Base-by-base conservation (phyloP, 1,140 invertebrate genomes). In the Bicyclus anynana region DNA sequence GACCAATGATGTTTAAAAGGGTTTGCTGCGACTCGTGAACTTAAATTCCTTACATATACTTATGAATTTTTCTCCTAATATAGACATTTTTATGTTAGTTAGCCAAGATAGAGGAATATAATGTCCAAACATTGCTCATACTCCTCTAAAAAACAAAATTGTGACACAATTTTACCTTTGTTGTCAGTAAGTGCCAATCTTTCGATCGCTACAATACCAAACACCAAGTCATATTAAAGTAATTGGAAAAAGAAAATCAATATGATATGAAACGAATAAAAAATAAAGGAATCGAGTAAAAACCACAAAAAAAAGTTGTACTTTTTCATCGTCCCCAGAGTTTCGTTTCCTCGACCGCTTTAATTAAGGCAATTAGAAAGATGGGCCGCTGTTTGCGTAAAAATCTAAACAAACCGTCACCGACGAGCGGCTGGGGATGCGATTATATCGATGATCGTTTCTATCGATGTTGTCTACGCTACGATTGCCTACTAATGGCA, bases 331-430 rank as follows among this genome's bases (percentile, higher is more conserved):
- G 20, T 50, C 47, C 38, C 47, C 38, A 37, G 54, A 20, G 54
- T 57, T 57, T 35, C 56, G 56, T 29, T 60, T 59, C 58, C 65
- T 66, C 69, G 63, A 74, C 73, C 67, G 62, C 73, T 84, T 82
- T 81, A 84, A 84, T 84, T 81, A 81, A 84, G 78, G 65, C 80
- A 84, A 84, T 84, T 84, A 84, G 75, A 84, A 78, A 78, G 77
- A 84, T 80, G 77, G 77, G 66, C 65, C 65, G 52, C 58, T 84
- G 79, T 84, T 84, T 84, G 80, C 80, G 78, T 69, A 84, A 84
- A 84, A 84, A 84, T 81, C 77, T 80, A 84, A 84, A 84, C 80
- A 84, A 81, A 61, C 71, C 67, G 62, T 49, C 59, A 61, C 46
- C 54, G 67, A 67, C 74, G 66, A 67, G 60, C 59, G 35, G 29